phyloP scores from a whole-genome alignment of 2,888 invertebrate genomes.

The Synergus laeviventris region DNA sequence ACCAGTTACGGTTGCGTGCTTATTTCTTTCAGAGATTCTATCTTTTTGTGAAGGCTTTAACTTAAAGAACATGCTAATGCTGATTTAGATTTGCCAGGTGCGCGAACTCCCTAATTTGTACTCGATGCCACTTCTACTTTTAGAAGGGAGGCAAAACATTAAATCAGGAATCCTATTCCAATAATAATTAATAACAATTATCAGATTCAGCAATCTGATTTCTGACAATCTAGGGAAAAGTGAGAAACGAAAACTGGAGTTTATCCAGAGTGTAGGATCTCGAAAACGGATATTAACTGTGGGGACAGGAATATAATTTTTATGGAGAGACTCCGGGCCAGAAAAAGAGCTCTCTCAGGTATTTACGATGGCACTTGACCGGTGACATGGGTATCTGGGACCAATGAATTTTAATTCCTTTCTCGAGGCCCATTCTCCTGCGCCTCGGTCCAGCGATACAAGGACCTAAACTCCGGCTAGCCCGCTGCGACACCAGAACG shows the following conservation, averaged over 20 bases:
- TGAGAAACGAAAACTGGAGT: conserved; percentile 28
- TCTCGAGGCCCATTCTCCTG: conserved; percentile 59
- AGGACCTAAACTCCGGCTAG: conserved; percentile 60
- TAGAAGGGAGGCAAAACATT: not conserved
- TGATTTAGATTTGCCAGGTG: conserved; percentile 5
- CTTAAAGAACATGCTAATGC: conserved; percentile 62
- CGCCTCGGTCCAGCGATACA: conserved; percentile 44
- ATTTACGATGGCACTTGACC: conserved; percentile 75
- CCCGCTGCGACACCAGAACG: conserved; percentile 74
- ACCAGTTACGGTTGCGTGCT: conserved; percentile 63
- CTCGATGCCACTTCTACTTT: too few relatives aligned
- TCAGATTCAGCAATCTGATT: not conserved
- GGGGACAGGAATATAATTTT: conserved; percentile 67
- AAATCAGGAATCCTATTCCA: not conserved
- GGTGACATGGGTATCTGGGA: conserved; percentile 74
- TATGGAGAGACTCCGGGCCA: conserved; percentile 63
- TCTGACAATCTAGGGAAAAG: not conserved
- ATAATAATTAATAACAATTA: conserved; percentile 13
- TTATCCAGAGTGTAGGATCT: conserved; percentile 52
- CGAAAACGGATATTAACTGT: conserved; percentile 61
- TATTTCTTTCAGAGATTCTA: conserved; percentile 62
- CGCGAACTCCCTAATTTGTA: too few relatives aligned
- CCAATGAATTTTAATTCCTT: conserved; percentile 75
- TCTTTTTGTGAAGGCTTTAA: conserved; percentile 60
- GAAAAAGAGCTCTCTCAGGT: conserved; percentile 63